Evolutionary conservation across 1,140 invertebrate species (phyloP), one percentile per base, ranked within the genome.

Genomic region (Caerostris extrusa): DNA sequence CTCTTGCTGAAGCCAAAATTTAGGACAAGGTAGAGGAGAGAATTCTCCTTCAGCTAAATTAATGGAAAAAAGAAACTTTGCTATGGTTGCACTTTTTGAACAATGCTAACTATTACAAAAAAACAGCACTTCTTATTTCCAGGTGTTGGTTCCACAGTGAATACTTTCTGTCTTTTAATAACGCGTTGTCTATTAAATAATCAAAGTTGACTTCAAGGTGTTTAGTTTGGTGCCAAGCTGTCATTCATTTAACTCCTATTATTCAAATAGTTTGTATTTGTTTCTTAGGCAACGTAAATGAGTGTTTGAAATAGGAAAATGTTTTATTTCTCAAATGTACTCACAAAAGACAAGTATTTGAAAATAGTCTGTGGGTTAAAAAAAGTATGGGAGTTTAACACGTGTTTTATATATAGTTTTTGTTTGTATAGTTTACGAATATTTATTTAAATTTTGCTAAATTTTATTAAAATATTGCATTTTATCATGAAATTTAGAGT

Each of bases 1-100:
- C 71, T 77, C 56, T 61, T 91, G 60, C 60, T 10, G 81, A 83
- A 83, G 69, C 58, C 57, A 83, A 91, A 85, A 83, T 91, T 82
- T 83, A 83, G 60, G 90, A 91, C 89, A 50, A 55, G 7, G 53
- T 19, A 83, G 56, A 8, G 53, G 69, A 91, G 85, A 83, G 55
- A 91, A 83, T 91, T 91, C 55, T 53, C n/a, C 17, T 55, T n/a
- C 17, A n/a, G 60, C 81, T 77, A 83, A 91, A 91, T 91, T 91
- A 91, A 91, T 91, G 69, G 61, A 85, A 91, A 85, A 91, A 77
- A 56, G 12, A 8, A 64, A 53, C 19, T 17, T 53, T 53, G 81
- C 81, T 83, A 55, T n/a, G 14, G 61, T 50, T 14, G 90, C 77
- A 83, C 81, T 91, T 91, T 83, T 87, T 87, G 55, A 58, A 83